phyloP scores from a whole-genome alignment of 2,888 invertebrate genomes.

The Callosobruchus maculatus region DNA sequence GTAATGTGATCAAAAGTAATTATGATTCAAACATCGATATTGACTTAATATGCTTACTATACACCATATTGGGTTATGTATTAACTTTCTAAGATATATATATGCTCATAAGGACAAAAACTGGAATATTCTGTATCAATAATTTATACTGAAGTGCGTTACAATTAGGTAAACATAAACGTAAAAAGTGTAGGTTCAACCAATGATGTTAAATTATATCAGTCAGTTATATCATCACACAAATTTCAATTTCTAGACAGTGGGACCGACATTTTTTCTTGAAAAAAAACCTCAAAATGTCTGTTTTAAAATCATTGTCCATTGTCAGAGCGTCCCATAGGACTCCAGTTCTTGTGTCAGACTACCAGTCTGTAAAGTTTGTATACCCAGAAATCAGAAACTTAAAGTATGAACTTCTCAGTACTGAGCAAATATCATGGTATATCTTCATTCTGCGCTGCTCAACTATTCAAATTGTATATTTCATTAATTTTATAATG shows the following conservation, averaged over 20 bases:
- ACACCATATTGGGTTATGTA: background rate
- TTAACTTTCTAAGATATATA: background rate
- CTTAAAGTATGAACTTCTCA: background rate
- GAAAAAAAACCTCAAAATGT: no score
- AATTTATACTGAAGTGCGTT: background rate
- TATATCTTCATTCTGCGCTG: background rate
- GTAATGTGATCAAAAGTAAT: background rate
- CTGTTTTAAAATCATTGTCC: no score
- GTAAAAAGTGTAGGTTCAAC: no score
- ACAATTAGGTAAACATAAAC: no score
- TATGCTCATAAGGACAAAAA: background rate
- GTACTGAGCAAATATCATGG: background rate
- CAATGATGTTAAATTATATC: no score
- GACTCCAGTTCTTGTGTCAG: no score
- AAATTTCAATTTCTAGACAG: no score
- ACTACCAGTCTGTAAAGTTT: no score
- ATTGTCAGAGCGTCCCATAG: no score
- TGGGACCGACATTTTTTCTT: no score
- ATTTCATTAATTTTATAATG: background rate
- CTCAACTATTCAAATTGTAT: background rate
- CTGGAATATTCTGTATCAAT: background rate
- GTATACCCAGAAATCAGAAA: no score
- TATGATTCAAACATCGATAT: background rate
- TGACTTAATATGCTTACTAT: background rate
- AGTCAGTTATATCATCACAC: no score